Percentiles rank a stretch among this genome's conserved stretches.
phyloP scores from a whole-genome alignment of 1,140 invertebrate genomes.

The Tribolium madens region DNA sequence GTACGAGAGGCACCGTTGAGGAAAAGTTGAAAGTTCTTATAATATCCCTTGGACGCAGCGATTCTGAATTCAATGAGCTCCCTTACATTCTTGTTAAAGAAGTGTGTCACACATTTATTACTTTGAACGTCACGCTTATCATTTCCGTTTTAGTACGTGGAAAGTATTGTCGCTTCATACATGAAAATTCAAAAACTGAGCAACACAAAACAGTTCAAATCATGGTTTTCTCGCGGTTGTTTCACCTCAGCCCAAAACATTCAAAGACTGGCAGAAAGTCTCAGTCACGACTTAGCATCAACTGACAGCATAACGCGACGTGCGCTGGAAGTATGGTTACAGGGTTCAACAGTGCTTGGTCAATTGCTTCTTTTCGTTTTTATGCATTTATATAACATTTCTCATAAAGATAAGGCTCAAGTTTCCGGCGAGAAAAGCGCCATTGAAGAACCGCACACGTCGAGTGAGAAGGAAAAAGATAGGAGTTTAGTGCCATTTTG shows the following conservation, averaged over 20 bases:
- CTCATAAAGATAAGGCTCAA: slow-evolving; percentile 59
- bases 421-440: slow-evolving; percentile 1
- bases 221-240: slow-evolving; percentile 63
- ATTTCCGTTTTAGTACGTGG: slow-evolving; percentile 68
- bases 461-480: slow-evolving; percentile 61
- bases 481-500: slow-evolving; percentile 69
- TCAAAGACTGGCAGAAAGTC: slow-evolving; percentile 63
- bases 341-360: slow-evolving; percentile 61
- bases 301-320: slow-evolving; percentile 58
- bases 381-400: slow-evolving; percentile 64
- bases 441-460: background rate
- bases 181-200: slow-evolving; percentile 70
- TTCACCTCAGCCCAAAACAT: slow-evolving; percentile 63
- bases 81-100: slow-evolving; percentile 72
- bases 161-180: slow-evolving; percentile 71
- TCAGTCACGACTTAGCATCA: slow-evolving; percentile 61
- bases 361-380: slow-evolving; percentile 64
- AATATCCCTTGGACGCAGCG: slow-evolving; percentile 69
- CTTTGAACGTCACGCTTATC: too few species aligned
- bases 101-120: slow-evolving; percentile 58
- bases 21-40: slow-evolving; percentile 70
- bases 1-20: slow-evolving; percentile 71
- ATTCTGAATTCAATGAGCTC: slow-evolving; percentile 68
- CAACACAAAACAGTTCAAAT: slow-evolving; percentile 63
- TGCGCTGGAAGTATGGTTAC: slow-evolving; percentile 62